phyloP scores from a whole-genome alignment of 2,113 vertebrate species.

The Podocnemis expansa region DNA sequence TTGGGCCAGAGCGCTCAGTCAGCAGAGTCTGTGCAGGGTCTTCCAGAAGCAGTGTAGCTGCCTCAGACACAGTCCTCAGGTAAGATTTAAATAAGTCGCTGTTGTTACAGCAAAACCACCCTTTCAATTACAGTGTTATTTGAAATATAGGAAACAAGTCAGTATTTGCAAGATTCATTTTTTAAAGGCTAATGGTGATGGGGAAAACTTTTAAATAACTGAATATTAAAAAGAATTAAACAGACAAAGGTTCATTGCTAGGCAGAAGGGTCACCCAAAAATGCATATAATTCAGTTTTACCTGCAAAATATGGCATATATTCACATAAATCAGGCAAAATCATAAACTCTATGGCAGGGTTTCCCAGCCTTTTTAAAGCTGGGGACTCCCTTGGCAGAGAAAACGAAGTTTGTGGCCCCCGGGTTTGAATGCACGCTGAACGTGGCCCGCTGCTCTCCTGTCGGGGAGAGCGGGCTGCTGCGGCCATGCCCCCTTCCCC shows the following conservation, averaged over 20 bases:
- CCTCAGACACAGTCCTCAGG: neutral
- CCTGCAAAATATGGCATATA: neutral
- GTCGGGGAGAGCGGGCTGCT: too few relatives aligned
- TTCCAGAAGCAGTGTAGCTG: neutral
- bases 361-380: too few relatives aligned
- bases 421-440: too few relatives aligned
- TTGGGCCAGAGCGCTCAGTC: neutral
- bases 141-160: neutral
- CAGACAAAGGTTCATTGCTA: neutral
- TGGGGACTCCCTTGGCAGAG: too few relatives aligned
- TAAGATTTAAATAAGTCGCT: neutral
- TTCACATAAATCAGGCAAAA: too few relatives aligned
- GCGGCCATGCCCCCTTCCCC: too few relatives aligned
- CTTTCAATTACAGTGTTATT: neutral
- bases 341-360: too few relatives aligned
- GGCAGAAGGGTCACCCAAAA: neutral
- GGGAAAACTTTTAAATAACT: neutral
- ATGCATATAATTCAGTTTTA: neutral
- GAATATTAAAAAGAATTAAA: neutral
- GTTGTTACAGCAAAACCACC: neutral
- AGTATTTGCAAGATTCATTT: neutral
- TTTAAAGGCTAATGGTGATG: neutral
- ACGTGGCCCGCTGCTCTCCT: too few relatives aligned
- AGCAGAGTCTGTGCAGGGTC: neutral
- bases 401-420: too few relatives aligned